Base-by-base conservation (phyloP, 2,888 invertebrate genomes). In the Rhopalosiphum nymphaeae region DNA sequence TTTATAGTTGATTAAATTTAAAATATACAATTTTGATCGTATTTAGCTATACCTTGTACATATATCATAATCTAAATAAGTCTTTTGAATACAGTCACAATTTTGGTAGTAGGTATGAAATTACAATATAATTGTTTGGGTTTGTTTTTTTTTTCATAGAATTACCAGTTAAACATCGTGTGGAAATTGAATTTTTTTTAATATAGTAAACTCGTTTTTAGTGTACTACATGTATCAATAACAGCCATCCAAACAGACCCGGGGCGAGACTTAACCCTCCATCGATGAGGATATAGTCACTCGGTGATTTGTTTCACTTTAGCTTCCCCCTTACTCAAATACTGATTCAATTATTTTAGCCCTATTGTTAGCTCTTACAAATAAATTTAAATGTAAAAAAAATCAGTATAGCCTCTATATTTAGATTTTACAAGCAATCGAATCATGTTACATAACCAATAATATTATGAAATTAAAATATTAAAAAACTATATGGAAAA, bases 221-320 rank as follows among this genome's bases (percentile, higher is more conserved):
- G 36, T 67, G 44, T 61, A 85, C 84, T 84, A 36, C 84, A 57
- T 94, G 93, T 89, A 94, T 94, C 93, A 90, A 94, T 94, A 94
- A 94, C 93, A 89, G 36, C 36, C 85, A 36, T 94, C 93, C 57
- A 94, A 94, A 94, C 90, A 94, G 86, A 90, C 93, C 93, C 85
- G 90, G 93, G 93, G 93, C 93, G 93, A 94, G 36, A 85, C 89
- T 85, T 61, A 90, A 90, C 93, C 93, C 93, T 94, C 93, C 90
- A 94, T 94, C 93, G 57, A 90, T 90, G 61, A 90, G 93, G 85
- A 90, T 94, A 94, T 49, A 90, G 86, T 94, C 93, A 94, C 86
- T 90, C 93, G 93, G 93, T 94, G 93, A 94, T 94, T 94, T 94
- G 90, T 94, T 94, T 94, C 93, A 94, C 93, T 94, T 94, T 94